Evolutionary conservation across 2,888 invertebrate genomes (phyloP).

Genomic region (Meiosimyza decipiens): DNA sequence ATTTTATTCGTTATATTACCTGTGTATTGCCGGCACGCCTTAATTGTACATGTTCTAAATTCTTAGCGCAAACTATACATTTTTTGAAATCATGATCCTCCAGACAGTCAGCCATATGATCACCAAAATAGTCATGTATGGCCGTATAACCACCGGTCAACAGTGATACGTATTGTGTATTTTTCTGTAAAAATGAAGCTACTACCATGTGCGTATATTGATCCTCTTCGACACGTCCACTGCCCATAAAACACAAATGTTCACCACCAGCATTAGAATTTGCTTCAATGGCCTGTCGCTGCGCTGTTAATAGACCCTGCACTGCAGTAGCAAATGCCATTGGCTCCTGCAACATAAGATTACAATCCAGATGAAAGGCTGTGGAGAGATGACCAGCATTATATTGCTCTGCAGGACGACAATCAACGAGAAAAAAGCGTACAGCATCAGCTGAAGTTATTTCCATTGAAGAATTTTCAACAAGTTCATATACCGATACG

Average conservation of each 20-base stretch:
- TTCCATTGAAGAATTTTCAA: constrained; percentile 82
- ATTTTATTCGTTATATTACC: constrained; percentile 45
- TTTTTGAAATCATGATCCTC: constrained; percentile 84
- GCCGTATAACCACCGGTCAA: constrained; percentile 91
- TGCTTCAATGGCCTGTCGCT: constrained; percentile 85
- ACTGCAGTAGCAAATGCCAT: constrained; percentile 94
- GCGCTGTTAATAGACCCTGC: constrained; percentile 86
- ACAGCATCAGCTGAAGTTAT: constrained; percentile 73
- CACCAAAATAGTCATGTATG: constrained; percentile 85
- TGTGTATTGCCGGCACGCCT: constrained; percentile 46
- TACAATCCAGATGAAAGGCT: constrained; percentile 97
- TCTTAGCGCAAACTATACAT: constrained; percentile 83
- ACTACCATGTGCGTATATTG: constrained; percentile 98
- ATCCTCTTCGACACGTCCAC: constrained; percentile 93
- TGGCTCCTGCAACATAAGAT: constrained; percentile 96
- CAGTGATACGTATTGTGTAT: constrained; percentile 91
- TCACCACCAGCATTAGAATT: constrained; percentile 89
- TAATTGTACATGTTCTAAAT: constrained; percentile 3
- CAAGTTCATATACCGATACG: constrained; percentile 92
- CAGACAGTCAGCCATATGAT: constrained; percentile 82
- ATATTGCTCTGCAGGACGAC: constrained; percentile 95
- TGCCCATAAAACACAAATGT: constrained; percentile 92
- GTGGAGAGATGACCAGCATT: constrained; percentile 97
- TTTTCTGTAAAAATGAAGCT: constrained; percentile 94
- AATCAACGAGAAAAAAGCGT: constrained; percentile 96